A percentile compares a stretch with the other conserved stretches of the same genome.
phyloP scores from a whole-genome alignment of 2,797 vertebrate species.

The Lithobates sylvaticus region DNA sequence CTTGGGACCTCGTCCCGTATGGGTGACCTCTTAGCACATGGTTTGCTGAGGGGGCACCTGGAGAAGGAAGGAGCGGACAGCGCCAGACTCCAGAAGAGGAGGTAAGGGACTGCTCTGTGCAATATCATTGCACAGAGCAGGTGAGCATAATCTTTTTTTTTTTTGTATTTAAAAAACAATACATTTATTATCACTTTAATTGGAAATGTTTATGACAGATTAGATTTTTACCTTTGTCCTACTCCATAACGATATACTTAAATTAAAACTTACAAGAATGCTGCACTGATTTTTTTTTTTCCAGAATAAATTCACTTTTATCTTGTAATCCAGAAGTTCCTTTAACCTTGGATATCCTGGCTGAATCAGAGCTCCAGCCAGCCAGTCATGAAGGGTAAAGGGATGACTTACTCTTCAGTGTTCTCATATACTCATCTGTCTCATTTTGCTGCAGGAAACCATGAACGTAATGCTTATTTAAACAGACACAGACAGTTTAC shows the following conservation, averaged over 20 bases:
- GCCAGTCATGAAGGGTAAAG: slow-evolving; percentile 65
- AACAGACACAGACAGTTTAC: slow-evolving; percentile 79
- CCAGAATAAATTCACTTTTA: neutral
- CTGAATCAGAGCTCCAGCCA: slow-evolving; percentile 62
- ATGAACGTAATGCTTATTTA: slow-evolving; percentile 81
- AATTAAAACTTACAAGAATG: neutral
- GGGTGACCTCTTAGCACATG: too few species aligned
- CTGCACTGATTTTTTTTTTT: neutral
- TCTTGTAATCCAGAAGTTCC: slow-evolving; percentile 27
- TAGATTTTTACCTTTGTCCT: neutral
- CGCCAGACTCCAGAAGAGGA: too few species aligned
- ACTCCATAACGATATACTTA: neutral
- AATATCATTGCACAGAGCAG: too few species aligned
- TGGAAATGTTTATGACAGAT: neutral
- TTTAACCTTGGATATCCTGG: slow-evolving; percentile 68
- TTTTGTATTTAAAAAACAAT: too few species aligned
- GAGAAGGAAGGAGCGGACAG: too few species aligned
- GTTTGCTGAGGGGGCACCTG: too few species aligned
- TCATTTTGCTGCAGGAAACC: slow-evolving; percentile 76
- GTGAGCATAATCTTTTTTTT: too few species aligned
- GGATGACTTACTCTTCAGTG: slow-evolving; percentile 57
- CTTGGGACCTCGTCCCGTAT: too few species aligned
- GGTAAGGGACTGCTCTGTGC: too few species aligned
- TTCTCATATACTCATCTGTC: slow-evolving; percentile 69
- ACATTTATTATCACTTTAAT: too few species aligned